phyloP scores from a whole-genome alignment of 2,888 invertebrate genomes.

The Torymus aiolomorphi region DNA sequence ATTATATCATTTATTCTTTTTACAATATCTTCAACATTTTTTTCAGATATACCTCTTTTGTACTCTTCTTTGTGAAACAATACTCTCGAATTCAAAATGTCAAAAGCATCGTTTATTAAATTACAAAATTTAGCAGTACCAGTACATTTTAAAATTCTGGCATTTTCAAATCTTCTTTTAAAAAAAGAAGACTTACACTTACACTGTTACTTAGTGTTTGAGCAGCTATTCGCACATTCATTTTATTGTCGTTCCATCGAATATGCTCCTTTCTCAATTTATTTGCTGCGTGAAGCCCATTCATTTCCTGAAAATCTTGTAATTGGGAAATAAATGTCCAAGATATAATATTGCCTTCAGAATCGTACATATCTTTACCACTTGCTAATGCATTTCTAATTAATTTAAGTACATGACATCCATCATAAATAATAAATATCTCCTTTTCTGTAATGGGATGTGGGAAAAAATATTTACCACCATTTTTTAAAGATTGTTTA shows the following conservation, averaged over 20 bases:
- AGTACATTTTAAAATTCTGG: conserved; percentile 50
- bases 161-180: conserved; percentile 40
- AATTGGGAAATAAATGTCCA: conserved; percentile 1
- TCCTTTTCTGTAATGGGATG: conserved; percentile 46
- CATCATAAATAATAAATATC: conserved; percentile 55
- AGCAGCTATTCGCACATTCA: conserved; percentile 62
- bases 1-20: no score
- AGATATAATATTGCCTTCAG: conserved; percentile 6
- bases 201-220: conserved; percentile 62
- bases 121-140: conserved; percentile 60
- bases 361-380: conserved; percentile 35
- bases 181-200: conserved; percentile 57
- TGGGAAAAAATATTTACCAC: conserved; percentile 14
- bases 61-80: conserved; percentile 50
- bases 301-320: not conserved
- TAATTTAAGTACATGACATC: conserved; percentile 58
- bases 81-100: conserved; percentile 61
- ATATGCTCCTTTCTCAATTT: conserved; percentile 48
- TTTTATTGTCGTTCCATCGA: conserved; percentile 58
- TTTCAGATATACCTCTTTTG: conserved; percentile 45
- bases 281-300: conserved; percentile 39
- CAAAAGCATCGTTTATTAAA: conserved; percentile 62
- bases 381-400: conserved; percentile 53
- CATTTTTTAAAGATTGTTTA: not conserved
- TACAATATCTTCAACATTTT: conserved; percentile 42